These are phyloP conservation scores for Diachasma alloeum DNA, from an alignment of 1,140 invertebrate genomes.

Conservation along the genomic window DNA sequence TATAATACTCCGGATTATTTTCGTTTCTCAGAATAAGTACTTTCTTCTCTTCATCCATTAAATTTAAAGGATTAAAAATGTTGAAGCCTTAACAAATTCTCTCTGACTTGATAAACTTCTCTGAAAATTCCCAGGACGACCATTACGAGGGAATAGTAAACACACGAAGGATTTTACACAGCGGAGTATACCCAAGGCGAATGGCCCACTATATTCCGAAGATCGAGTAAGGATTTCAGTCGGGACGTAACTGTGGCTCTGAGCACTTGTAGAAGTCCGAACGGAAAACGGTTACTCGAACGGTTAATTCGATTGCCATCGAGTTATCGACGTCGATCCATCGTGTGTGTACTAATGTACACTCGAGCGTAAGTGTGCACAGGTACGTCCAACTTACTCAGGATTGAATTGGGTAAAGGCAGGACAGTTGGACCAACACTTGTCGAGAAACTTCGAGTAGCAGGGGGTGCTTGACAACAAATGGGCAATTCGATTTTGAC, in stretches of 20 bases:
- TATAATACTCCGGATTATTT: too few relatives aligned
- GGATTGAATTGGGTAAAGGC: background rate
- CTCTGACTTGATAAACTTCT: background rate
- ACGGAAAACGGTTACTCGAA: constrained; percentile 16
- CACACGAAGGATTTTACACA: background rate
- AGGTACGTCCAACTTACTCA: background rate
- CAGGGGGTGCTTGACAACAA: background rate
- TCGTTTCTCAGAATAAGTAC: too few relatives aligned
- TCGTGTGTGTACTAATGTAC: constrained; percentile 13
- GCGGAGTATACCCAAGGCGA: background rate
- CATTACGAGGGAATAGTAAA: background rate
- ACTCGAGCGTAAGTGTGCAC: background rate
- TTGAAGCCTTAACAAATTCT: background rate
- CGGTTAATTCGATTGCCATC: constrained; percentile 26
- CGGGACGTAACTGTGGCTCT: background rate
- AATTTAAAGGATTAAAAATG: background rate
- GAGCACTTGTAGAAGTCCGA: constrained; percentile 13
- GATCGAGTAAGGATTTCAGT: background rate
- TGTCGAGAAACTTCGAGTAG: background rate
- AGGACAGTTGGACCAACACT: constrained; percentile 2
- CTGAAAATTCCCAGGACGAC: background rate
- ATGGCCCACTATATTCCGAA: background rate
- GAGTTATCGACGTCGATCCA: constrained; percentile 32
- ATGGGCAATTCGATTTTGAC: background rate
- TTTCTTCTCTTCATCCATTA: background rate